These are phyloP conservation scores for Lasioglossum villosulum DNA, from an alignment of 2,888 invertebrate genomes.

Conservation along the genomic window DNA sequence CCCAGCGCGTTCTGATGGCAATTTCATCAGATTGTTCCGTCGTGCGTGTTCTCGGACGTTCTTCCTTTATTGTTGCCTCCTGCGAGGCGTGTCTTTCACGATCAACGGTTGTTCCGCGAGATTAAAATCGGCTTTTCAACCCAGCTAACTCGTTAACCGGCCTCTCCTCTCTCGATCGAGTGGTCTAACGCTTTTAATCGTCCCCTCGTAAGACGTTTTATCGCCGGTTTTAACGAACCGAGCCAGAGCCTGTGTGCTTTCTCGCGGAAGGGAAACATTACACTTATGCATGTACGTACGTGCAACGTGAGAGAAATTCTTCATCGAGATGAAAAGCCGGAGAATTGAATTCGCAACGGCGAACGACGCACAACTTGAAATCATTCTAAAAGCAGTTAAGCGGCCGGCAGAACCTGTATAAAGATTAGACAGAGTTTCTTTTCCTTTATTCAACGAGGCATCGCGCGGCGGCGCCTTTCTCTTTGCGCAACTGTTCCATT, in stretches of 20 bases:
- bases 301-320: not conserved
- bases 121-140: not conserved
- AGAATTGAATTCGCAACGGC: conserved; percentile 17
- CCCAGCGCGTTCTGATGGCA: not conserved
- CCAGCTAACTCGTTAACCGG: not conserved
- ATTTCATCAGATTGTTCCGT: conserved; percentile 16
- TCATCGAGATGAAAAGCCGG: not conserved
- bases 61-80: not conserved
- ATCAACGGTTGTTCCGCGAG: not conserved
- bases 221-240: conserved; percentile 2
- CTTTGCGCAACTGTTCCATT: conserved; percentile 67
- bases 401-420: conserved; percentile 52
- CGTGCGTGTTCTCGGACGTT: not conserved
- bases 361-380: conserved; percentile 29
- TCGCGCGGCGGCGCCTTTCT: conserved; percentile 65
- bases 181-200: not conserved
- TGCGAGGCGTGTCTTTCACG: not conserved
- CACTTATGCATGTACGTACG: not conserved
- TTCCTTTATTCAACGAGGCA: conserved; percentile 66
- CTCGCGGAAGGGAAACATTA: not conserved
- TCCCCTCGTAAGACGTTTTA: not conserved
- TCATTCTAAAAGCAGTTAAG: conserved; percentile 51
- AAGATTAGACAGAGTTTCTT: conserved; percentile 64
- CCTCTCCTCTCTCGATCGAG: not conserved
- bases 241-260: not conserved